Evolutionary conservation across 2,113 vertebrate species (phyloP), one percentile per base, ranked within the genome.

Genomic region (Cynopterus brachyotis): DNA sequence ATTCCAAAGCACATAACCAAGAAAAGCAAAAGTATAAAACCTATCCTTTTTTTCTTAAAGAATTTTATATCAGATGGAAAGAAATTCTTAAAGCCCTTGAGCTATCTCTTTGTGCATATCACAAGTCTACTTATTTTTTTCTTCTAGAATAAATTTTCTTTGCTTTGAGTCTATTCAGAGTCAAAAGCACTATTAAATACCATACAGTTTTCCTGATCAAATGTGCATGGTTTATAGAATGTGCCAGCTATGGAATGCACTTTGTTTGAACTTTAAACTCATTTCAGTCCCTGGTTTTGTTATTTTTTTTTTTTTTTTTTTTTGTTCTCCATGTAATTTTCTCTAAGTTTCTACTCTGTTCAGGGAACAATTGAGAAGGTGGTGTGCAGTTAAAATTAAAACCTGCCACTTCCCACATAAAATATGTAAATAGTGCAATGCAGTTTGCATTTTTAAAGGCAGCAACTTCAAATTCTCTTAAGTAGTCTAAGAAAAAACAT

Each of bases 261-360:
- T 42, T 96, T 96, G 88, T 91, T 91, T 97, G 95, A 98, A 97
- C 95, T 97, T 96, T 96, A 89, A 91, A 97, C 97, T 94, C 95
- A 91, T 94, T 93, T 97, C 59, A 84, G 86, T 96, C 84, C 83
- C 60, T 32, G 13, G 55, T 89, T 97, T 96, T 96, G 97, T 94
- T 94, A 89, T 97, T 64, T 59, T 94, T 98, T 97, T 96, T 96
- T 64, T 59, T 94, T 98, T 97, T 96, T 96, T 97, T 64, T 59
- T 94, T 98, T 97, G 96, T 96, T 96, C 86, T 73, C 90, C 87
- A 95, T 96, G 78, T 86, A 97, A 96, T 92, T 95, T 95, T 96
- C 97, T 97, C 97, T 97, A 98, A 96, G 97, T 98, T 98, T 98
- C 96, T 97, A 96, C 87, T 97, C 96, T 96, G 97, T 93, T 97